Evolutionary conservation across 2,113 vertebrate species (phyloP).

Genomic region (Chionodraco myersi): DNA sequence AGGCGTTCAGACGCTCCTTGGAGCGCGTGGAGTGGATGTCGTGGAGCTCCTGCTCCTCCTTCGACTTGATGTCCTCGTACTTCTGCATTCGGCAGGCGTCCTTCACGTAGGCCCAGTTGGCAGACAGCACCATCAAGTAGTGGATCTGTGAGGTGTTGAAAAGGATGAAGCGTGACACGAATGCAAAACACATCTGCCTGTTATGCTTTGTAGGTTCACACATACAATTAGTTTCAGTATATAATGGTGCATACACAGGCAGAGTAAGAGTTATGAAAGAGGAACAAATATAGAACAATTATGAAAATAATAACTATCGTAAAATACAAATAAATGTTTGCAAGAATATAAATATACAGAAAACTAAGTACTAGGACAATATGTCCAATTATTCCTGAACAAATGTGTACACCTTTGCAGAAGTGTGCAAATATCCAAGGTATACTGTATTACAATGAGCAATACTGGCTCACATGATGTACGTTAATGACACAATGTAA

Average conservation of each 20-base stretch:
- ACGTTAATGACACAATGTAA: no score
- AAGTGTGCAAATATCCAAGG: no score
- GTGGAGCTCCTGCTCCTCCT: constrained; percentile 99
- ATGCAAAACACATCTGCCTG: not conserved
- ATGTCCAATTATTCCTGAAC: no score
- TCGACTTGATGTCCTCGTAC: constrained; percentile 99
- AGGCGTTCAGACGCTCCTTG: constrained; percentile 99
- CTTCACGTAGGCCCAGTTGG: constrained; percentile 99
- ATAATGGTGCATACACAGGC: not conserved
- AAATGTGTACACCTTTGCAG: no score
- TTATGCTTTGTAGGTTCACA: not conserved
- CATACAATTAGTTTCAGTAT: not conserved
- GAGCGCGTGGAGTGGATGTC: constrained; percentile 99
- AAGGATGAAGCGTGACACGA: not conserved
- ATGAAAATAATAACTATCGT: no score
- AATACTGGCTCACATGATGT: no score
- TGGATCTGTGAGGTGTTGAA: constrained; percentile 87
- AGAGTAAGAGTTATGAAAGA: no score
- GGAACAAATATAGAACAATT: no score
- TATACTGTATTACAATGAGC: no score
- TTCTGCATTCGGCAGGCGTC: constrained; percentile 99
- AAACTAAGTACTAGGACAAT: no score
- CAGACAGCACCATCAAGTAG: constrained; percentile 98
- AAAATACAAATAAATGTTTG: no score
- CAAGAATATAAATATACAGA: no score